Evolutionary conservation across 2,797 vertebrate genomes (phyloP).

Genomic region (Lacerta bilineata): DNA sequence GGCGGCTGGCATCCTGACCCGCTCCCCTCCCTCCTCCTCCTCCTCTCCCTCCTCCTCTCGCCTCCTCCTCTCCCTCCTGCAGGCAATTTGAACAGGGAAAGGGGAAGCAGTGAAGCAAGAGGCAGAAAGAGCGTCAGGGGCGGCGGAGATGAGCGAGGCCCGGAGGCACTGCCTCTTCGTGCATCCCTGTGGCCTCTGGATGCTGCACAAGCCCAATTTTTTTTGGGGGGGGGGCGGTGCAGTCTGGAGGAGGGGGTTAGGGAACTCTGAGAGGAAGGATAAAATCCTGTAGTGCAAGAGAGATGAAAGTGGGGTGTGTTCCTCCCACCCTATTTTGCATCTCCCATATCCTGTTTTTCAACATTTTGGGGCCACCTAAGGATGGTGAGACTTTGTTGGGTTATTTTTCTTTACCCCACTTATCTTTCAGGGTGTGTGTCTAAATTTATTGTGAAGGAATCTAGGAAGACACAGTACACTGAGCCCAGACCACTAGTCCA

Average conservation of each 20-base stretch:
- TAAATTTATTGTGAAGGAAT: too few relatives aligned
- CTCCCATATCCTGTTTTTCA: too few relatives aligned
- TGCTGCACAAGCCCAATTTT: neutral
- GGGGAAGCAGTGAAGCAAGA: neutral
- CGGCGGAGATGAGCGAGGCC: neutral
- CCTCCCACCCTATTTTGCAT: too few relatives aligned
- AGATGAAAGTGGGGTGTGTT: too few relatives aligned
- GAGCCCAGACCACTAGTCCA: too few relatives aligned
- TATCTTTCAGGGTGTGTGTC: too few relatives aligned
- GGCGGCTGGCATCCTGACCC: constrained; percentile 34
- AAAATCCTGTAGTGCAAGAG: neutral
- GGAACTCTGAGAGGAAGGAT: neutral
- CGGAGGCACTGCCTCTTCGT: neutral
- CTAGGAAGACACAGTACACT: too few relatives aligned
- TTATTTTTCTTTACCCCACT: too few relatives aligned
- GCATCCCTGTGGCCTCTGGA: neutral
- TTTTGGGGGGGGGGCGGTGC: neutral
- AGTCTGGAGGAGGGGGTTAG: too few relatives aligned
- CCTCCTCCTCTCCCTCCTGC: neutral
- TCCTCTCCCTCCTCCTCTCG: neutral
- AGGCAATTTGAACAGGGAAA: neutral
- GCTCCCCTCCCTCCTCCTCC: neutral
- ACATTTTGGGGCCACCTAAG: too few relatives aligned
- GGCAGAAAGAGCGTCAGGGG: accelerated
- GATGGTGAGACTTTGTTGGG: too few relatives aligned